Evolutionary conservation across 2,888 invertebrate species (phyloP), one percentile per base, ranked within the genome.

Genomic region (Thymelicus lineola): DNA sequence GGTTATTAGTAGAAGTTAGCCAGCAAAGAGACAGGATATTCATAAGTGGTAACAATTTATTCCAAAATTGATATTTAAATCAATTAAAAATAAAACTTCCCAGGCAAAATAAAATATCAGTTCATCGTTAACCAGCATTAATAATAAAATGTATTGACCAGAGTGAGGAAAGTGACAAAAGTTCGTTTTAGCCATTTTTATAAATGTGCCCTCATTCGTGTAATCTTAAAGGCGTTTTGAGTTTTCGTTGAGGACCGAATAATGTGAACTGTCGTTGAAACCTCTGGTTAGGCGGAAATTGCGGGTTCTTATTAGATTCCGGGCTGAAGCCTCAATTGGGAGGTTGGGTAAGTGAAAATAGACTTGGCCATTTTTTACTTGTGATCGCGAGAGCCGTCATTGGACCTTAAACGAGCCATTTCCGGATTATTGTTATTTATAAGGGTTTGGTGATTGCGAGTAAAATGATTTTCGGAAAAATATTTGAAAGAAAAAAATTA

Each of bases 261-360:
- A 83, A 85, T 81, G 79, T 79, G 79, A 83, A 81, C 74, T 87
- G 86, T 89, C 85, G 89, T 88, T 84, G 76, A 82, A 81, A 79
- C 77, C 78, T 78, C 80, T 80, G 80, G 78, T 77, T 78, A 79
- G 80, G 77, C 79, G 92, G 92, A 92, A 89, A 92, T 92, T 92
- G 90, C 90, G 87, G 83, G 71, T 79, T 77, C 88, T 91, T 91
- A 91, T 91, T 89, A 89, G 85, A 84, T 89, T 90, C 90, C 89
- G 87, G 86, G 73, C 78, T 76, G 74, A 74, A 75, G 77, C 73
- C 77, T 87, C 84, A 90, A 90, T 89, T 87, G 86, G 86, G 84
- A 82, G 84, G 80, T 80, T 77, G 80, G 74, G 79, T 76, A 76
- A 76, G 77, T 75, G 75, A 84, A 84, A 87, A 86, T 85, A 76